These are phyloP conservation scores for Stomatorhinus ivindoensis DNA, from an alignment of 2,113 vertebrate genomes.

Conservation along the genomic window DNA sequence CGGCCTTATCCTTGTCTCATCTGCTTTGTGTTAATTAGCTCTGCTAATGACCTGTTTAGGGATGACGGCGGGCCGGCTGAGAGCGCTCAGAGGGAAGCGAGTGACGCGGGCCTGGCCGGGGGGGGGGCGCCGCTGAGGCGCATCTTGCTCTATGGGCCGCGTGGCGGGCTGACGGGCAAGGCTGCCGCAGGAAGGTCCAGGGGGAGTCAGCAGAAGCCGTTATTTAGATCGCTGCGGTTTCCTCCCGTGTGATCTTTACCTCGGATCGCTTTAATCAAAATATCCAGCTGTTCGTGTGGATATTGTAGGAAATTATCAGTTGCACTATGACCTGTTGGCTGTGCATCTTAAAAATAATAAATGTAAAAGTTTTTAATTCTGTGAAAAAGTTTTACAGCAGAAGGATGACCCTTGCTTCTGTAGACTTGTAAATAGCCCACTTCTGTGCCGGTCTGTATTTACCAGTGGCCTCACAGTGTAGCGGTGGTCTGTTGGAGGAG, in stretches of 20 bases:
- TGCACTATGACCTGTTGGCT: not conserved
- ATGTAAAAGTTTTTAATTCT: not conserved
- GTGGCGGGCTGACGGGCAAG: not conserved
- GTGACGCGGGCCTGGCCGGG: not conserved
- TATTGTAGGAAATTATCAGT: not conserved
- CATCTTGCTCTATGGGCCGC: not conserved
- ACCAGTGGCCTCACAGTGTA: not conserved
- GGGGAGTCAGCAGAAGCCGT: not conserved
- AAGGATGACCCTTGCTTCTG: not conserved
- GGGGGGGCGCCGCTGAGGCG: not conserved
- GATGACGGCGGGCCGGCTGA: slow-evolving; percentile 18
- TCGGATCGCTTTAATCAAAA: not conserved
- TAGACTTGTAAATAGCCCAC: not conserved
- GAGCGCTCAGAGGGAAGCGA: not conserved
- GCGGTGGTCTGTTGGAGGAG: not conserved
- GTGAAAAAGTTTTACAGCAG: not conserved
- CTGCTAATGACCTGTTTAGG: slow-evolving; percentile 42
- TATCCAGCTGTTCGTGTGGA: not conserved
- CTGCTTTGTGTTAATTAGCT: slow-evolving; percentile 42
- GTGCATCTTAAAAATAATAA: not conserved
- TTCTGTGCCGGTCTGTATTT: not conserved
- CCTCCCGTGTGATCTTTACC: not conserved
- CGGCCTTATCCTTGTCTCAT: slow-evolving; percentile 19
- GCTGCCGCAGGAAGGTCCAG: not conserved
- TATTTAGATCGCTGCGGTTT: not conserved